A percentile compares a stretch with the other conserved stretches of the same genome.
Conservation (phyloP, 1,140 invertebrate genomes). For the Grapholita molesta region DNA sequence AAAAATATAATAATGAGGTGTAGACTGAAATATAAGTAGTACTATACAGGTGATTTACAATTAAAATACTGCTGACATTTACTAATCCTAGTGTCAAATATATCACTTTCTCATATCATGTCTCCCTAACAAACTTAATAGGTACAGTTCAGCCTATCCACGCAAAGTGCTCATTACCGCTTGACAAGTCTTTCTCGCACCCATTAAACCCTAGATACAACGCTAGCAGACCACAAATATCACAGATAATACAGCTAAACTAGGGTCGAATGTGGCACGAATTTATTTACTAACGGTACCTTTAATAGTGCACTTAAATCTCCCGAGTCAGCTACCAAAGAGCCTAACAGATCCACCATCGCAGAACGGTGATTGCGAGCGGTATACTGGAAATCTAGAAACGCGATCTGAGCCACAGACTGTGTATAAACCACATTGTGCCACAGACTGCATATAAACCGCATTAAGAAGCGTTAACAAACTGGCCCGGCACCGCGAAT, state of each 20-base stretch:
- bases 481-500: too few relatives aligned
- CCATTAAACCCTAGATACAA: background rate
- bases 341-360: constrained; percentile 17
- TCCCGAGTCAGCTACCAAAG: constrained; percentile 8
- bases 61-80: background rate
- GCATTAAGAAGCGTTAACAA: too few relatives aligned
- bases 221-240: background rate
- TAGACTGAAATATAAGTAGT: too few relatives aligned
- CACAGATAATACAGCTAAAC: background rate
- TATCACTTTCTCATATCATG: background rate
- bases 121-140: background rate
- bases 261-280: background rate
- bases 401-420: constrained; percentile 24
- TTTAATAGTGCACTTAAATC: constrained; percentile 8
- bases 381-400: constrained; percentile 26
- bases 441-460: too few relatives aligned
- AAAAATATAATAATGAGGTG: too few relatives aligned
- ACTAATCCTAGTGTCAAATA: background rate
- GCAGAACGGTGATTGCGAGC: constrained; percentile 11
- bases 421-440: too few relatives aligned
- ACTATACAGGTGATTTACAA: too few relatives aligned
- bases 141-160: background rate
- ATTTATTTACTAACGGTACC: constrained; percentile 12
- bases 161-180: background rate
- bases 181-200: background rate